A percentile compares a stretch with the other conserved stretches of the same genome.
These are phyloP conservation scores for Carcinoscorpius rotundicauda DNA, from an alignment of 1,140 invertebrate species.

Conservation along the genomic window DNA sequence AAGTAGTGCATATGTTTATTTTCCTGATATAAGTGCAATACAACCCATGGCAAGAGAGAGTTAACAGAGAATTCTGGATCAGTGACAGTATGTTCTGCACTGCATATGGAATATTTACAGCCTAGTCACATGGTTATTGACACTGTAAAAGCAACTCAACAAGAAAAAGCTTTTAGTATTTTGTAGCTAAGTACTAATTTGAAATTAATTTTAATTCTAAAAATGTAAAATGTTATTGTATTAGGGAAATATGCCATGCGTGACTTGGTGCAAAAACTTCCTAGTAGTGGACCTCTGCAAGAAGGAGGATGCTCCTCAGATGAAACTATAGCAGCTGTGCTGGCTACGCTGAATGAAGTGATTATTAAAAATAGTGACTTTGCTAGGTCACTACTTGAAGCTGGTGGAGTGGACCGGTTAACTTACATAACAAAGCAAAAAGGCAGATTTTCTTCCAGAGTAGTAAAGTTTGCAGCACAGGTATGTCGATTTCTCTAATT, in stretches of 20 bases:
- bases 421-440: conserved; percentile 77
- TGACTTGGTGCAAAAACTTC: conserved; percentile 84
- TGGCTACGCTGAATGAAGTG: conserved; percentile 95
- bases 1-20: no score
- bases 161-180: no score
- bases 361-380: conserved; percentile 94
- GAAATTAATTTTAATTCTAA: no score
- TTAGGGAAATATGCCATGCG: conserved; percentile 87
- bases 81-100: no score
- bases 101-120: no score
- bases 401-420: conserved; percentile 80
- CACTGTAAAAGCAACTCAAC: no score
- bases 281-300: conserved; percentile 62
- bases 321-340: conserved; percentile 89
- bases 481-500: not conserved
- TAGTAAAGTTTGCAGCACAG: conserved; percentile 85
- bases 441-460: conserved; percentile 74
- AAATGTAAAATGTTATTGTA: not conserved
- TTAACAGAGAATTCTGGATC: no score
- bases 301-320: conserved; percentile 74
- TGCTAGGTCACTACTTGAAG: conserved; percentile 74
- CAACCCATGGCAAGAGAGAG: no score
- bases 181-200: no score
- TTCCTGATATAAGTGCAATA: no score
- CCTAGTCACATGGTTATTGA: no score